Evolutionary conservation across 2,113 vertebrate genomes (phyloP).

Genomic region (Dendrocopos noguchii): DNA sequence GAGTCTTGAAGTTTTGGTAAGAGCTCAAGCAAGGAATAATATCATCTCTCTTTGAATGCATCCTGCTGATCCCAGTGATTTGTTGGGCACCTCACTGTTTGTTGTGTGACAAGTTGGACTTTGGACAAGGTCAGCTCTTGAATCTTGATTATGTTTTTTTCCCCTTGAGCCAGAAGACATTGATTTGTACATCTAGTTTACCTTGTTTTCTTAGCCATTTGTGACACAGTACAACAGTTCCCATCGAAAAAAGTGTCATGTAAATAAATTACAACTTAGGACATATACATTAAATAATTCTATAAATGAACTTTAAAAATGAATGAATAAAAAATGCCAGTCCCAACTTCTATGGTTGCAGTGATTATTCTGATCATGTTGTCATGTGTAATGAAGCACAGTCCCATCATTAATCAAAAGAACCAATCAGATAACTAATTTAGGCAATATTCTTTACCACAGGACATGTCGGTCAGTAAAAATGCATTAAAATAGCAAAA

Average conservation of each 20-base stretch:
- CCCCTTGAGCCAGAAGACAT: conserved; percentile 88
- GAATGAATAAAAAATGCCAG: conserved; percentile 79
- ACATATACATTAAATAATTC: conserved; percentile 90
- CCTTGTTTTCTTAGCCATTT: conserved; percentile 93
- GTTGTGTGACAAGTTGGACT: conserved; percentile 85
- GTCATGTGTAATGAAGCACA: conserved; percentile 90
- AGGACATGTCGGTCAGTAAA: conserved; percentile 88
- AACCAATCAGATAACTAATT: conserved; percentile 95
- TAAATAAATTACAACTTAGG: conserved; percentile 89
- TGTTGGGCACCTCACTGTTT: conserved; percentile 72
- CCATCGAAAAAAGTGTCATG: conserved; percentile 89
- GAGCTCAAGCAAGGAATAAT: conserved; percentile 24
- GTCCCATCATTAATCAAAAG: conserved; percentile 90
- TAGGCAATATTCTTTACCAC: conserved; percentile 92
- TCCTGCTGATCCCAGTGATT: conserved; percentile 77
- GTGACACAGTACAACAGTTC: conserved; percentile 92
- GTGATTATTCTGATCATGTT: conserved; percentile 89
- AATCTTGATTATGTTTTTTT: conserved; percentile 88
- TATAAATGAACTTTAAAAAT: conserved; percentile 91
- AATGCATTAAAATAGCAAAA: conserved; percentile 86
- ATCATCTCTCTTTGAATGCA: conserved; percentile 26
- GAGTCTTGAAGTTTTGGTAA: neutral
- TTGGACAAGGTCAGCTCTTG: conserved; percentile 88
- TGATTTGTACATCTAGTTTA: conserved; percentile 94
- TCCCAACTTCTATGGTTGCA: conserved; percentile 70